Evolutionary conservation across 2,797 vertebrate genomes (phyloP), one percentile per base, ranked within the genome.

Genomic region (Sternarchorhynchus goeldii): DNA sequence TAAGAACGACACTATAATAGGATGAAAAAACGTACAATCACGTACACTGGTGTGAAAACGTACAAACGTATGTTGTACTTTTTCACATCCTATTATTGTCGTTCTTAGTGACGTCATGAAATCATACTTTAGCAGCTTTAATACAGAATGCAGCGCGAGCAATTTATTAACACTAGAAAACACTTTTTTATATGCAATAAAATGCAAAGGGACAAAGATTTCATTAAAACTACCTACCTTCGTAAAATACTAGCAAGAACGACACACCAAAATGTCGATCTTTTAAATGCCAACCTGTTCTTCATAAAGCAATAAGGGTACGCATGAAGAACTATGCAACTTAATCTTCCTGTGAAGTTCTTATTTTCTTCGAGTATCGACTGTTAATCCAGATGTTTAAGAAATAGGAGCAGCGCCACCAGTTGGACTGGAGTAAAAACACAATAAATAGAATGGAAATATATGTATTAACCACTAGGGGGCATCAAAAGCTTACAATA

Each of bases 161-260:
- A 50, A 12, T 50, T 64, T 64, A 25, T 25, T 25, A 25, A 25
- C 25, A 25, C 25, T 25, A 25, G 25, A 25, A 25, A n/a, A n/a
- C n/a, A n/a, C n/a, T n/a, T n/a, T n/a, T 25, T 0, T 25, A 25
- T 25, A 25, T 25, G 21, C 10, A 63, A 63, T 41, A 41, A 41
- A 41, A 18, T 14, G 16, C 2, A 16, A 31, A 5, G 25, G 25
- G 25, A 20, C 32, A 70, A 6, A 73, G 6, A 31, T 34, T 36
- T 58, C 17, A 60, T 45, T 1, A 6, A 78, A 81, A 25, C 14
- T 29, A 29, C 78, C 10, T 81, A 87, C 86, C 86, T 86, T 58
- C 59, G 31, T 21, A 81, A 57, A 41, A 85, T 12, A 50, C 59
- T 64, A 16, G 36, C 63, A 29, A 83, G 5, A 18, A 76, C n/a